Evolutionary conservation across 2,797 vertebrate genomes (phyloP).

Genomic region (Decapterus maruadsi): DNA sequence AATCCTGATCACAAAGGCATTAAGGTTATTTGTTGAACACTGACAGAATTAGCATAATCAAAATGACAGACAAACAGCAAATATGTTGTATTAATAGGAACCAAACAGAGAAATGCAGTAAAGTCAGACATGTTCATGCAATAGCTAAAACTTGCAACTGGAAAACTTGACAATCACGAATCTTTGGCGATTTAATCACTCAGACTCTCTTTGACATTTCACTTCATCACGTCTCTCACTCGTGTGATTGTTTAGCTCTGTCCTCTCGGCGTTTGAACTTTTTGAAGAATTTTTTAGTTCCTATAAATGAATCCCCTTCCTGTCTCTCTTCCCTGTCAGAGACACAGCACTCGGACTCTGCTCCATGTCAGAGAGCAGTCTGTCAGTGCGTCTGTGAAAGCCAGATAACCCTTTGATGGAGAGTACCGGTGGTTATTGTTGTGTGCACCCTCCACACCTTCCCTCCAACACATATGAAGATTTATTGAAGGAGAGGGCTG

Average conservation of each 20-base stretch:
- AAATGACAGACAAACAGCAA: slow-evolving; percentile 22
- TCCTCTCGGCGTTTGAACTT: slow-evolving; percentile 45
- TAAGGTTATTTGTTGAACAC: slow-evolving; percentile 25
- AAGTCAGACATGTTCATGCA: neutral
- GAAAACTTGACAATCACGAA: neutral
- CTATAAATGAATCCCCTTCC: slow-evolving; percentile 60
- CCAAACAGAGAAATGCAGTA: slow-evolving; percentile 10
- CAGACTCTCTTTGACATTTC: slow-evolving; percentile 26
- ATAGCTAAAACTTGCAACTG: neutral
- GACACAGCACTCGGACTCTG: slow-evolving; percentile 75
- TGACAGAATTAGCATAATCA: slow-evolving; percentile 21
- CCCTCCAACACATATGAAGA: slow-evolving; percentile 84
- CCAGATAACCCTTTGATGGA: slow-evolving; percentile 88
- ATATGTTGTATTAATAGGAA: slow-evolving; percentile 20
- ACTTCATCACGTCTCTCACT: slow-evolving; percentile 23
- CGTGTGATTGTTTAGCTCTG: slow-evolving; percentile 28
- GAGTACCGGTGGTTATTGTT: slow-evolving; percentile 83
- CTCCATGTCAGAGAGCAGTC: slow-evolving; percentile 79
- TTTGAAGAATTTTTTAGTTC: slow-evolving; percentile 36
- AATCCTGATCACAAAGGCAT: slow-evolving; percentile 31
- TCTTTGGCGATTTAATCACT: slow-evolving; percentile 16
- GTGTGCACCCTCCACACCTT: slow-evolving; percentile 85
- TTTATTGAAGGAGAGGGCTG: slow-evolving; percentile 82
- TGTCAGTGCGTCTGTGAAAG: slow-evolving; percentile 83
- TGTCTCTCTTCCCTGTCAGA: slow-evolving; percentile 69